Percentiles rank a stretch among this genome's conserved stretches.
phyloP scores from a whole-genome alignment of 2,888 invertebrate species.

The Drosophila heteroneura region DNA sequence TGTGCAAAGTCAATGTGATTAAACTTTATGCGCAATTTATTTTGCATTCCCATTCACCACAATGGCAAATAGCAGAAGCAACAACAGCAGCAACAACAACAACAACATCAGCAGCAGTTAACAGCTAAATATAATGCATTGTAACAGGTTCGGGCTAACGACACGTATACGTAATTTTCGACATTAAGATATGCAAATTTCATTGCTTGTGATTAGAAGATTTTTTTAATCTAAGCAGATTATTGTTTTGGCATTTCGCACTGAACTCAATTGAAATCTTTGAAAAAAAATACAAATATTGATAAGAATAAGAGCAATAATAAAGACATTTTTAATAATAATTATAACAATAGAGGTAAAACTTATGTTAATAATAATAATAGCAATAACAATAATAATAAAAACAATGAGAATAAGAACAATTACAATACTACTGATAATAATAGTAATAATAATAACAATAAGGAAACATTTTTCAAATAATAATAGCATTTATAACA shows the following conservation, averaged over 20 bases:
- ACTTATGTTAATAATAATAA: background rate
- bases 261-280: background rate
- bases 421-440: background rate
- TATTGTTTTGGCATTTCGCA: background rate
- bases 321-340: background rate
- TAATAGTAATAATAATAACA: background rate
- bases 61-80: constrained; percentile 57
- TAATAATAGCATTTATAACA: background rate
- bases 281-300: background rate
- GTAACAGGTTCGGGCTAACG: constrained; percentile 56
- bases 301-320: background rate
- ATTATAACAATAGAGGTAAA: background rate
- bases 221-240: background rate
- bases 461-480: background rate
- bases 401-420: background rate
- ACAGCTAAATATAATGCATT: constrained; percentile 37
- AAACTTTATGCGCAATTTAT: constrained; percentile 85
- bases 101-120: constrained; percentile 30
- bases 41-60: constrained; percentile 79
- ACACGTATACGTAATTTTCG: constrained; percentile 57
- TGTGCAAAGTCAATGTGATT: constrained; percentile 82
- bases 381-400: background rate
- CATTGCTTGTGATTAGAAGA: constrained; percentile 34
- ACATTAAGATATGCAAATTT: constrained; percentile 38
- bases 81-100: constrained; percentile 28